Evolutionary conservation across 37 sponge, comb jelly and placozoan genomes (phyloP), one percentile per base, ranked within the genome.

Genomic region (Halisarca cf. caerulea): DNA sequence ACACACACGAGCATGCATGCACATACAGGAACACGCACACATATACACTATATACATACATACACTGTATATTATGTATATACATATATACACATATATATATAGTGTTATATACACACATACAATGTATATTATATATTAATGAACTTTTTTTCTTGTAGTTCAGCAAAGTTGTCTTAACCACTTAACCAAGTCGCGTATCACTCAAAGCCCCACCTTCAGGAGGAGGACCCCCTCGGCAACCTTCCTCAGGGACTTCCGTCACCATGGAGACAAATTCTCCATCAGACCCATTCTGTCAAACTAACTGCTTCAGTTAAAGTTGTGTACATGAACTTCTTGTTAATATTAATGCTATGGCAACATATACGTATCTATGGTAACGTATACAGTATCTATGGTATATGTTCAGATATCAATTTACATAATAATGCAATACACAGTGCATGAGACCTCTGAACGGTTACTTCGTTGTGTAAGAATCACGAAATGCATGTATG

Each of bases 211-310:
- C 2, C 45, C 77, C 2, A 38, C 43, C 8, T 7, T 15, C 77
- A 37, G 77, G 18, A 37, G 45, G 77, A 37, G 77, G 14, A 74
- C 43, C 3, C 77, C 77, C 25, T 74, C 77, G 21, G 21, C 21
- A n/a, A 38, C 2, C 18, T 71, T 36, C 72, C 14, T 71, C 72
- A 71, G 37, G 18, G 72, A 71, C 9, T 32, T 71, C 72, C 7
- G 72, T 3, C 72, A 18, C 7, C 37, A 71, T 71, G 24, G 1
- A 21, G 77, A 74, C 77, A 74, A 74, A 38, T 74, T 74, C 77
- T 74, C 77, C 42, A 74, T 44, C 24, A 37, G 41, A 37, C 77
- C 77, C 32, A 41, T 74, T 40, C 9, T 47, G 11, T 47, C 51
- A 11, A 6, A 47, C 51, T 47, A 47, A n/a, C n/a, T n/a, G n/a